These are phyloP conservation scores for Rhynchotus rufescens DNA, from an alignment of 2,797 vertebrate species.

Conservation along the genomic window DNA sequence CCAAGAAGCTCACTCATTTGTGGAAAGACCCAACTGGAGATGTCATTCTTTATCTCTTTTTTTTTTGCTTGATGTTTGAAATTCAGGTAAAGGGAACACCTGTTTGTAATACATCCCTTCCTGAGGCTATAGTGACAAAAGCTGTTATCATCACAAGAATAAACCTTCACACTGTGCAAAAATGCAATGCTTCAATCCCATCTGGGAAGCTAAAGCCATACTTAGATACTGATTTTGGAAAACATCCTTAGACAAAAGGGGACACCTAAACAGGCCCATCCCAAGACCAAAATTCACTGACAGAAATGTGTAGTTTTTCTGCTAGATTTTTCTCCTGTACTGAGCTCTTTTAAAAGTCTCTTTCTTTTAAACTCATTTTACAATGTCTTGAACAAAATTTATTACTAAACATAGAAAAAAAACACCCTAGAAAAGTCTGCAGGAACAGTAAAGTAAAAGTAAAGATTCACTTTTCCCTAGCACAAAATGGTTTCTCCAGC, in stretches of 20 bases:
- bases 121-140: not conserved
- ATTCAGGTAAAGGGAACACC: not conserved
- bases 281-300: not conserved
- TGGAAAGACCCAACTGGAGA: not conserved
- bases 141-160: not conserved
- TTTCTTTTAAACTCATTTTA: not conserved
- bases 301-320: not conserved
- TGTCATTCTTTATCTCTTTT: not conserved
- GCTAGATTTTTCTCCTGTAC: not conserved
- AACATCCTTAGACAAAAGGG: not conserved
- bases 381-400: not conserved
- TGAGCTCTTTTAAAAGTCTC: not conserved
- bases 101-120: not conserved
- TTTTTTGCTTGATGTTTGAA: not conserved
- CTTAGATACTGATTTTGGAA: not conserved
- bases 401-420: not conserved
- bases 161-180: rapidly evolving
- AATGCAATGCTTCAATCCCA: not conserved
- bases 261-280: not conserved
- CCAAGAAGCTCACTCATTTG: not conserved
- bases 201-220: not conserved
- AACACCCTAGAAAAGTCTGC: not conserved
- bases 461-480: not conserved
- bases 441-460: not conserved
- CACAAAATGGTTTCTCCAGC: not conserved